Percentiles rank a stretch among this genome's conserved stretches.
Conservation (phyloP, 2,113 vertebrate species). For the Tylochromis polylepis region DNA sequence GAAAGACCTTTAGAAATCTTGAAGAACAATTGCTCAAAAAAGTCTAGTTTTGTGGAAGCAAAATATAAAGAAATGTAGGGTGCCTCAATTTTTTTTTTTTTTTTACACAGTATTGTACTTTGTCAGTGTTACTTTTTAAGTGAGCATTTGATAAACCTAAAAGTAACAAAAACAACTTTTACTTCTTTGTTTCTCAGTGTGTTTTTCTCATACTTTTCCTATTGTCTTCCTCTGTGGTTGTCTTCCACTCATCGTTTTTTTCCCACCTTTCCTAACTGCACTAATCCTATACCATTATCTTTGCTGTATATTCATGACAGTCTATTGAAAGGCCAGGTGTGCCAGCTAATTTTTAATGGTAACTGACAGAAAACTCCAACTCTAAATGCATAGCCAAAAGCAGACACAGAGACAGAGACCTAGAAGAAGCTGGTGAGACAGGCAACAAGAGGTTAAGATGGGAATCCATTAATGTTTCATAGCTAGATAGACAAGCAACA, state of each 20-base stretch:
- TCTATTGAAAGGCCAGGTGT: neutral
- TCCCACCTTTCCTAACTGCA: neutral
- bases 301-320: neutral
- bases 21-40: neutral
- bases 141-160: neutral
- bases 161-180: neutral
- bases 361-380: neutral
- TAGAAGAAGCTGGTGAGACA: neutral
- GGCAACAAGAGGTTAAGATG: neutral
- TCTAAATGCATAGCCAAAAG: neutral
- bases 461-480: neutral
- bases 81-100: neutral
- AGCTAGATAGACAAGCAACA: neutral
- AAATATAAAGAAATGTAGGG: neutral
- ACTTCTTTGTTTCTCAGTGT: neutral
- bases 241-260: neutral
- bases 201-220: neutral
- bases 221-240: neutral
- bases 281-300: neutral
- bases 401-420: neutral
- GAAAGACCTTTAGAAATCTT: neutral
- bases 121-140: neutral
- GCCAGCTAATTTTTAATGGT: neutral
- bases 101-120: neutral
- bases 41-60: neutral